Evolutionary conservation across 2,888 invertebrate species (phyloP).

Genomic region (Pegoplata infirma): DNA sequence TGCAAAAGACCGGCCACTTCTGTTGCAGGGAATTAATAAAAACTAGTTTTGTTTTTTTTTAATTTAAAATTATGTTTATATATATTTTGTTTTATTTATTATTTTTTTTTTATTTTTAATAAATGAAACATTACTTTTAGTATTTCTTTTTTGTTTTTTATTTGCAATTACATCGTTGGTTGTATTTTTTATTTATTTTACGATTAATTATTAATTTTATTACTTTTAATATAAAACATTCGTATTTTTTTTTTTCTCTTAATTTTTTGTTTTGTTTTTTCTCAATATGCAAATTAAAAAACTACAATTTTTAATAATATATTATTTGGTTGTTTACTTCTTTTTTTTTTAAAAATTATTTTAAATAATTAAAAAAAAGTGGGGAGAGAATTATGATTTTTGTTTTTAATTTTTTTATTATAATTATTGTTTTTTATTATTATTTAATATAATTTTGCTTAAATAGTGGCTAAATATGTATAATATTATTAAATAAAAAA

Average conservation of each 20-base stretch:
- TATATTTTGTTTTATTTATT: too few species aligned
- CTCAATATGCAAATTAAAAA: slow-evolving; percentile 47
- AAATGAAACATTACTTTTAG: slow-evolving; percentile 56
- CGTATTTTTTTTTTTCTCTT: slow-evolving; percentile 38
- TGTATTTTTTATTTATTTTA: slow-evolving; percentile 36
- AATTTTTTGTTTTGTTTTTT: slow-evolving; percentile 3
- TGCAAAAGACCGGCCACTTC: too few species aligned
- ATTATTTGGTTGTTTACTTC: slow-evolving; percentile 32
- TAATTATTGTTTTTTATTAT: slow-evolving; percentile 4
- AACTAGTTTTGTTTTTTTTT: not conserved
- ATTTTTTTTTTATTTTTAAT: slow-evolving; percentile 39
- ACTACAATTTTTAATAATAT: slow-evolving; percentile 37
- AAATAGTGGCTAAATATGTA: slow-evolving; percentile 49
- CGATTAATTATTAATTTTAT: slow-evolving; percentile 38
- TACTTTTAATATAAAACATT: slow-evolving; percentile 50
- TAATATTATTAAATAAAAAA: too few species aligned
- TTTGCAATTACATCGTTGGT: slow-evolving; percentile 60
- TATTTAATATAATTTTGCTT: slow-evolving; percentile 29
- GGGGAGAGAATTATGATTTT: not conserved
- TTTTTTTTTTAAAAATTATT: not conserved
- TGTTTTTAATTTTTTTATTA: slow-evolving; percentile 3
- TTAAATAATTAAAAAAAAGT: slow-evolving; percentile 7
- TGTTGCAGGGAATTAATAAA: too few species aligned
- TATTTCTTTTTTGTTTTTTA: slow-evolving; percentile 43
- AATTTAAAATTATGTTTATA: slow-evolving; percentile 56